A percentile compares a stretch with the other conserved stretches of the same genome.
Conservation (phyloP, 2,888 invertebrate genomes). For the Hetaerina titia region DNA sequence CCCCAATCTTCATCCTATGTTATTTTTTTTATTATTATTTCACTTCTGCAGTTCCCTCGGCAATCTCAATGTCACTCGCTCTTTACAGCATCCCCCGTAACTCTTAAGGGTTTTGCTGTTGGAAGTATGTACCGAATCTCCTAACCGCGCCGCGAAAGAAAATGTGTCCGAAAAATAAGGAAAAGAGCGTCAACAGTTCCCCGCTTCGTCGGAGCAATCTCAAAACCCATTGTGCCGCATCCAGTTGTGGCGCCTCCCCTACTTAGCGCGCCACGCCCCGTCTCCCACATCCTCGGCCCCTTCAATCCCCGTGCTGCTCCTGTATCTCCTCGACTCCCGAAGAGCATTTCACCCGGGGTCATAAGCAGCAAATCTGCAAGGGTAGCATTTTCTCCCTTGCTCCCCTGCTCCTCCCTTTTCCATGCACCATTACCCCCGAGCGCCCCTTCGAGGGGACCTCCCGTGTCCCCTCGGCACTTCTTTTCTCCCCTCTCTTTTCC, state of each 20-base stretch:
- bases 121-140: not conserved
- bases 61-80: not conserved
- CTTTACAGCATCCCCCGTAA: not conserved
- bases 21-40: not conserved
- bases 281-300: not conserved
- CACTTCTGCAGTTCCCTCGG: not conserved
- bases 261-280: not conserved
- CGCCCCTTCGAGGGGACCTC: not conserved
- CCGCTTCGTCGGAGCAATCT: not conserved
- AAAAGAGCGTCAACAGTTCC: not conserved
- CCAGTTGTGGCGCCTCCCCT: not conserved
- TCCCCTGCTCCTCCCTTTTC: not conserved
- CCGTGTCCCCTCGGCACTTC: not conserved
- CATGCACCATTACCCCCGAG: not conserved
- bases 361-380: not conserved
- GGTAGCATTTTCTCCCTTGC: not conserved
- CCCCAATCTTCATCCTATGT: not conserved
- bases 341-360: slow-evolving; percentile 3
- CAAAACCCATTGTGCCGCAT: not conserved
- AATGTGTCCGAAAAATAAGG: not conserved
- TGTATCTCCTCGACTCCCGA: not conserved
- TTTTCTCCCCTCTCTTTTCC: not conserved
- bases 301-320: not conserved
- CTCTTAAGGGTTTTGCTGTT: not conserved
- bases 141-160: not conserved